A percentile compares a stretch with the other conserved stretches of the same genome.
Evolutionary conservation across 2,113 vertebrate genomes (phyloP).

Genomic region (Psilopogon haemacephalus): DNA sequence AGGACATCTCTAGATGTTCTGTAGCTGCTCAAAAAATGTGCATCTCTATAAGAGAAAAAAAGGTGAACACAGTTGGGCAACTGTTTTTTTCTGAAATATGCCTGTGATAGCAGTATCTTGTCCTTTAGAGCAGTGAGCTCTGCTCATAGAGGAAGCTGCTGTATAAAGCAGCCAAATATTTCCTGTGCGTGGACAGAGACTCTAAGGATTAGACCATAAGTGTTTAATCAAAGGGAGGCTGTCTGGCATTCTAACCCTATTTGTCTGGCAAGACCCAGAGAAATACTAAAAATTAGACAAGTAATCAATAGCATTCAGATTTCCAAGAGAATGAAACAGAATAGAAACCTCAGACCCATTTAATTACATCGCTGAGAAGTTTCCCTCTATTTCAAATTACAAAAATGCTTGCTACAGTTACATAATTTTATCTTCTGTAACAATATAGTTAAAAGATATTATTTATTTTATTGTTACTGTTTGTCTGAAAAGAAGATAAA

Average conservation of each 20-base stretch:
- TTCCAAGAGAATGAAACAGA: neutral
- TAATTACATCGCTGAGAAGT: slow-evolving; percentile 27
- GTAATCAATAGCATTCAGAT: slow-evolving; percentile 50
- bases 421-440: no score
- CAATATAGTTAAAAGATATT: neutral
- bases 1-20: neutral
- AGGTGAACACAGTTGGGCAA: neutral
- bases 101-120: neutral
- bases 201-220: neutral
- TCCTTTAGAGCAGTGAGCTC: neutral
- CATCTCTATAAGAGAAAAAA: neutral
- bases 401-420: neutral
- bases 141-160: neutral
- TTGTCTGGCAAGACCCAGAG: slow-evolving; percentile 7
- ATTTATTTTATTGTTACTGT: neutral
- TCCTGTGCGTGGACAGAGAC: neutral
- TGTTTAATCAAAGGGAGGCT: neutral
- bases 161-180: neutral
- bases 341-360: neutral
- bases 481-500: slow-evolving; percentile 41
- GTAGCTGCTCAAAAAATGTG: neutral
- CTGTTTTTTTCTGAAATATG: neutral
- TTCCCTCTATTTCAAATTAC: neutral
- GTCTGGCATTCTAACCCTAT: neutral
- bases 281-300: slow-evolving; percentile 50